Percentiles rank a stretch among this genome's conserved stretches.
These are phyloP conservation scores for Stegostoma tigrinum DNA, from an alignment of 2,113 vertebrate genomes.

Conservation along the genomic window DNA sequence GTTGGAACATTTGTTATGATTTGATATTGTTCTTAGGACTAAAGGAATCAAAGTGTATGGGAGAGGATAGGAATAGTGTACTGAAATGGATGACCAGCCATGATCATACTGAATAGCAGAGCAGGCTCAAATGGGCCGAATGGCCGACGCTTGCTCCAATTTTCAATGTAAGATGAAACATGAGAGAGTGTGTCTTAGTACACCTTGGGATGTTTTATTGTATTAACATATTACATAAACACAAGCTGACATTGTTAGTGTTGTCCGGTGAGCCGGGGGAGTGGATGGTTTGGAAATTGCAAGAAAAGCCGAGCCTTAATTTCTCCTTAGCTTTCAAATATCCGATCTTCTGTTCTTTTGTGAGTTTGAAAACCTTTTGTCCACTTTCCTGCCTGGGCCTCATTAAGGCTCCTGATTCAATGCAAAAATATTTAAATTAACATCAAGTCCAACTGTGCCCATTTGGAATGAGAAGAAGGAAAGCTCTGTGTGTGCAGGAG, in stretches of 20 bases:
- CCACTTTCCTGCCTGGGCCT: neutral
- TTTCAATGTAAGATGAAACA: too few species aligned
- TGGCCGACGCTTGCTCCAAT: too few species aligned
- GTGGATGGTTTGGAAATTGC: neutral
- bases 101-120: too few species aligned
- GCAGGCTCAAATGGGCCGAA: too few species aligned
- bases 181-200: too few species aligned
- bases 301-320: neutral
- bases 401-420: neutral
- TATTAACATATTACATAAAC: neutral
- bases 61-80: too few species aligned
- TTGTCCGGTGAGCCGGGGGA: neutral
- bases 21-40: too few species aligned
- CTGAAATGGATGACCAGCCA: too few species aligned
- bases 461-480: slow-evolving; percentile 19
- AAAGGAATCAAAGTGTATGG: too few species aligned
- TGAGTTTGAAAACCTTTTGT: neutral
- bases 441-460: neutral
- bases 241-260: neutral
- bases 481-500: neutral
- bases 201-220: neutral
- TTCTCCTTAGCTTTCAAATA: neutral
- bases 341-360: neutral
- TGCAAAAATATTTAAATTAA: neutral
- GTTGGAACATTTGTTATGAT: too few species aligned